Percentiles rank a stretch among this genome's conserved stretches.
phyloP scores from a whole-genome alignment of 2,888 invertebrate genomes.

The Mythimna vitellina region DNA sequence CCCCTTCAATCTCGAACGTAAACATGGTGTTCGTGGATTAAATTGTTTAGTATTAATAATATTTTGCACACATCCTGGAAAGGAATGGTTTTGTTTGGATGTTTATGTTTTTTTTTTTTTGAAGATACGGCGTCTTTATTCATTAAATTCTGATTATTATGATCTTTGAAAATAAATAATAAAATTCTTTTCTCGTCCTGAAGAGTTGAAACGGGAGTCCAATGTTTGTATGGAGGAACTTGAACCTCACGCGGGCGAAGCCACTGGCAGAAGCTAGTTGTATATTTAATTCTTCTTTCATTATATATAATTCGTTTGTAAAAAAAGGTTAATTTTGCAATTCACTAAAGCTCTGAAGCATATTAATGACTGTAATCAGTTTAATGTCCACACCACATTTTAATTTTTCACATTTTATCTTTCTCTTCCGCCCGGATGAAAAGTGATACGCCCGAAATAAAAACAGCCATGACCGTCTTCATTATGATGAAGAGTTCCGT shows the following conservation, averaged over 20 bases:
- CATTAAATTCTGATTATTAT: not conserved
- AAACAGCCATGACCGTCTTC: constrained; percentile 8
- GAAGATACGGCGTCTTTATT: not conserved
- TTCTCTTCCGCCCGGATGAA: constrained; percentile 30
- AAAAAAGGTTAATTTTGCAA: not conserved
- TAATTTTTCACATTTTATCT: constrained; percentile 48
- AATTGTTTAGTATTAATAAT: constrained; percentile 59
- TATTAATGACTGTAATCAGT: constrained; percentile 45
- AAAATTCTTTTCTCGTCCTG: no score
- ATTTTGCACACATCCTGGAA: constrained; percentile 39
- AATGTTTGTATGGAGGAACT: no score
- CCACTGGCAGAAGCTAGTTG: no score
- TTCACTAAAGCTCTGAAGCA: not conserved
- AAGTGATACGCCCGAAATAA: constrained; percentile 44
- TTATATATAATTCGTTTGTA: no score
- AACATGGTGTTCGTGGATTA: constrained; percentile 58
- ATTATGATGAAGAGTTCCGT: constrained; percentile 34
- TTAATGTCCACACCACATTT: constrained; percentile 30
- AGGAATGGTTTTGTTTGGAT: not conserved
- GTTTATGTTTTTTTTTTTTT: not conserved
- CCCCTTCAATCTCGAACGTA: constrained; percentile 59
- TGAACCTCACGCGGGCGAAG: no score
- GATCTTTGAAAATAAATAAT: no score
- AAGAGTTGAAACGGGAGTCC: no score
- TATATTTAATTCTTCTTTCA: no score